These are phyloP conservation scores for Plebejus argus DNA, from an alignment of 2,888 invertebrate genomes.

Conservation along the genomic window DNA sequence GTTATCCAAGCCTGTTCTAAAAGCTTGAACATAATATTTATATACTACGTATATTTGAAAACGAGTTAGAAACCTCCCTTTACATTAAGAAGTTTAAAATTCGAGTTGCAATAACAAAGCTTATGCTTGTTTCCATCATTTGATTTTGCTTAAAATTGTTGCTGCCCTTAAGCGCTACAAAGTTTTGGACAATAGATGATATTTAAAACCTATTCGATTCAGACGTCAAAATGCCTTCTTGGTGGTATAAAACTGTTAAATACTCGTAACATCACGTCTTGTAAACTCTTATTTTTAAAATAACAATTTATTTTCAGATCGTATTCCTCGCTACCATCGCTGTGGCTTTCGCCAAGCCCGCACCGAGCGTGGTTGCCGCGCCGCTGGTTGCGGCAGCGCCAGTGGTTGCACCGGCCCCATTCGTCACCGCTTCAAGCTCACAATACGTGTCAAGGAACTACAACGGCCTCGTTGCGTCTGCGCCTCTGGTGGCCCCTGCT, in stretches of 20 bases:
- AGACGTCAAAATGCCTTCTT: too few relatives aligned
- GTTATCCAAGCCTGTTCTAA: not conserved
- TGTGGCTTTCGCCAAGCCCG: constrained; percentile 59
- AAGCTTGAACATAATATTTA: not conserved
- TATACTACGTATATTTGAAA: too few relatives aligned
- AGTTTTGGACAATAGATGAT: too few relatives aligned
- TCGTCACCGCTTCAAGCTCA: constrained; percentile 84
- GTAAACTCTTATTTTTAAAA: too few relatives aligned
- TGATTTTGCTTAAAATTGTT: too few relatives aligned
- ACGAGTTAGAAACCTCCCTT: too few relatives aligned
- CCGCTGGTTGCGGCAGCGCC: constrained; percentile 52
- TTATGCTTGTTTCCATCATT: too few relatives aligned
- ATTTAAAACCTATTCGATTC: too few relatives aligned
- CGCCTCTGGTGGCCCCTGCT: constrained; percentile 70
- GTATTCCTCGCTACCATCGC: constrained; percentile 62
- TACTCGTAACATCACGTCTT: too few relatives aligned
- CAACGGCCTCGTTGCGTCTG: constrained; percentile 73
- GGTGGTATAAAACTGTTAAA: too few relatives aligned
- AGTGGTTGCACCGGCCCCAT: constrained; percentile 71
- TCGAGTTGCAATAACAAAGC: not conserved
- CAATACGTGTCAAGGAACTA: constrained; percentile 83
- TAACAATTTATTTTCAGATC: constrained; percentile 54
- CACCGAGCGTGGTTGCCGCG: constrained; percentile 57
- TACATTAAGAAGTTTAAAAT: not conserved
- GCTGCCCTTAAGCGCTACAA: too few relatives aligned